Percentiles rank a stretch among this genome's conserved stretches.
Conservation (phyloP, 2,797 vertebrate genomes). For the Smutsia temminckii region DNA sequence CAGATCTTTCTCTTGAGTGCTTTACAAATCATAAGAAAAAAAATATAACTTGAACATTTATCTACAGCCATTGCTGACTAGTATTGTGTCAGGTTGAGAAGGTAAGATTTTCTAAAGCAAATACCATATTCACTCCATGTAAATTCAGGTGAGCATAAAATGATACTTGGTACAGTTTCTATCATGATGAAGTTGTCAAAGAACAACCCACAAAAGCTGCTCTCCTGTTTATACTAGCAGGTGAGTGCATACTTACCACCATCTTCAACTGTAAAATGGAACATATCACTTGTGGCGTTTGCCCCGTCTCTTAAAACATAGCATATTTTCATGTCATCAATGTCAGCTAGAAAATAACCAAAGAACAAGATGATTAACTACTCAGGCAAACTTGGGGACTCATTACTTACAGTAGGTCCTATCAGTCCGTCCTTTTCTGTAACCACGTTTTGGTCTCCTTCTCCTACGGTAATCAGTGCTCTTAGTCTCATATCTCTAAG, state of each 20-base stretch:
- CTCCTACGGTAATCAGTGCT: background rate
- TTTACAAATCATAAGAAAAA: background rate
- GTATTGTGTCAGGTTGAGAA: background rate
- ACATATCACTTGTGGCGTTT: constrained; percentile 93
- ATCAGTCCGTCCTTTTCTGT: background rate
- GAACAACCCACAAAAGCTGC: background rate
- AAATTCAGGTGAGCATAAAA: background rate
- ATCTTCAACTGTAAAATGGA: constrained; percentile 95
- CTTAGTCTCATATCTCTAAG: background rate
- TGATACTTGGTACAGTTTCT: background rate
- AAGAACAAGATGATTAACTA: constrained; percentile 48
- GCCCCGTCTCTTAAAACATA: constrained; percentile 91
- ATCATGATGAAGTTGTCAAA: background rate
- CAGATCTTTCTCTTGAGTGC: background rate
- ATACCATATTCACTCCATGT: background rate
- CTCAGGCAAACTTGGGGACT: background rate
- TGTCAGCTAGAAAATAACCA: constrained; percentile 89
- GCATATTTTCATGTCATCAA: constrained; percentile 96
- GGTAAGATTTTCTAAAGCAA: background rate
- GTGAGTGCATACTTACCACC: constrained; percentile 86
- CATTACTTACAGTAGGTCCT: background rate
- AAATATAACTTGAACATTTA: background rate
- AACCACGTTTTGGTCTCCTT: background rate
- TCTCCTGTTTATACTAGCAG: background rate
- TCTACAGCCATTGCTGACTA: background rate